Base-by-base conservation (phyloP, 2,113 vertebrate genomes). In the Myiozetetes cayanensis region DNA sequence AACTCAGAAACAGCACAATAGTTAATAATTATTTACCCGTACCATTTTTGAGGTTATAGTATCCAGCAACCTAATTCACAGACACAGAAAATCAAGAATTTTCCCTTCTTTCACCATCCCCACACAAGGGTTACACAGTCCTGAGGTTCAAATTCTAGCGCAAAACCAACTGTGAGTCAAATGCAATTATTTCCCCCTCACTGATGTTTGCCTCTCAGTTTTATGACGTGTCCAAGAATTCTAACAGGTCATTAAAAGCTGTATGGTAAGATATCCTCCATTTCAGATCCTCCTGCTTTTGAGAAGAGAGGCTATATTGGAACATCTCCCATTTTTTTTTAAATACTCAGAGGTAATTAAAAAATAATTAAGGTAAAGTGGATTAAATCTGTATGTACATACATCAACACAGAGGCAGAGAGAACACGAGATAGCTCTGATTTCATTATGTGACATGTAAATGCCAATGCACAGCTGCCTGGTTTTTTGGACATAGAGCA, bases 21-120 rank as follows among this genome's bases (percentile, higher is more conserved):
- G 31, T 25, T 31, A 95, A 84, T 49, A 70, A 97, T 67, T 37
- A 96, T 87, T 97, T 93, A 79, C 86, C 84, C 71, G 43, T 66
- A 70, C 39, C 73, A 85, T 77, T 68, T 95, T 80, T 88, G 79
- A 95, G 71, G 62, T 43, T 79, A 44, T 24, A 87, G 37, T 74
- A 92, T 65, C 65, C 49, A 93, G 70, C 81, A 93, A 71, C 68
- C 79, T 79, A 61, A 84, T 65, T 83, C 77, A 70, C 39, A 49
- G 76, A 74, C 15, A 73, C 14, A 89, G 74, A 96, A 94, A 93
- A 81, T 11, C 33, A 63, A 31, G 23, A 39, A 11, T 58, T 87
- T 47, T 59, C 35, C 39, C 30, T 81, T 85, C 37, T 80, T 89
- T 68, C 76, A 66, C 44, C 75, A 78, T 14, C n/a, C 72, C 67